Evolutionary conservation across 2,113 vertebrate genomes (phyloP), one percentile per base, ranked within the genome.

Genomic region (Forbesichthys agassizii): DNA sequence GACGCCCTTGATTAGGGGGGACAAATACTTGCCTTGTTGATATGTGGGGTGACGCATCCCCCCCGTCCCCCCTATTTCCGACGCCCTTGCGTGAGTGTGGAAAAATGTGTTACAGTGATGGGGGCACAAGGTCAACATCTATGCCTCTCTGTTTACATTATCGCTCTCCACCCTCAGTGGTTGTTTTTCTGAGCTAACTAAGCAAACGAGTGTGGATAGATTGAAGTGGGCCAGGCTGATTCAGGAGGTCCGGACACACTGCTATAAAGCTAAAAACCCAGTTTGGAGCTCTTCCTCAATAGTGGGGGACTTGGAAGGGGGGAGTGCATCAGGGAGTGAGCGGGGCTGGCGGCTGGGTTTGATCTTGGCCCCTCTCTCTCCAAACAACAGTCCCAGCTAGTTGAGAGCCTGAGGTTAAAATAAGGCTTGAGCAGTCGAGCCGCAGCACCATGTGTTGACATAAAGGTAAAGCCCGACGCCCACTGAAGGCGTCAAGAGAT

Each of bases 191-290:
- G 57, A 67, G 78, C 78, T 72, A 71, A 64, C 75, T 36, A 64
- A 77, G 81, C 59, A 48, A 87, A 77, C 71, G 74, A 59, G 79
- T 75, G 81, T 56, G 71, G 83, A 88, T 82, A 83, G 88, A 80
- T 69, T 89, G 86, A 91, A 73, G 77, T 64, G 84, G 82, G 74
- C 77, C 89, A 90, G 90, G 78, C 68, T 66, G 57, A 55, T 67
- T 56, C 69, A 16, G 33, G 47, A 54, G 68, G 70, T 78, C 84
- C 60, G 54, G 67, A 61, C 70, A 33, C 54, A 51, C 69, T 52
- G 48, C 71, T 55, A 57, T 27, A 27, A 27, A 27, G 27, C 27
- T 27, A 27, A 27, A 61, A 81, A 75, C 55, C 70, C 5, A 1
- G 8, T 68, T 68, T 64, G 7, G 58, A 74, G 48, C 55, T 70